Percentiles rank a stretch among this genome's conserved stretches.
Conservation (phyloP, 2,888 invertebrate species). For the Aphodius sticticus region DNA sequence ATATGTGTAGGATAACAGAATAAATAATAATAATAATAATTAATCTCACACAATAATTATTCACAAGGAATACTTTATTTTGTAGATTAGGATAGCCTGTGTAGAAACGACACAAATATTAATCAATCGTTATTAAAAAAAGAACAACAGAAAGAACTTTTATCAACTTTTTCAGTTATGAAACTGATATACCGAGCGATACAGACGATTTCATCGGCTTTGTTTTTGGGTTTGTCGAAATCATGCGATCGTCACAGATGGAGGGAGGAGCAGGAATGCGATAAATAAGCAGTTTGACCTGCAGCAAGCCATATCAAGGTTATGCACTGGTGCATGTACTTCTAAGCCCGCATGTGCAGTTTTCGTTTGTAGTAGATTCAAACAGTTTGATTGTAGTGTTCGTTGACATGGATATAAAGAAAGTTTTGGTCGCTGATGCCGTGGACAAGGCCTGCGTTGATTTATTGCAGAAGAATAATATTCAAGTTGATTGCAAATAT, state of each 20-base stretch:
- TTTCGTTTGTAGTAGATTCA: constrained; percentile 17
- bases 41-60: background rate
- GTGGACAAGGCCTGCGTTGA: constrained; percentile 88
- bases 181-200: background rate
- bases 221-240: background rate
- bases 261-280: constrained; percentile 4
- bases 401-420: constrained; percentile 68
- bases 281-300: constrained; percentile 4
- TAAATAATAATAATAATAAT: background rate
- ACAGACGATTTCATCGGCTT: background rate
- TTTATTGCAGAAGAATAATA: constrained; percentile 78
- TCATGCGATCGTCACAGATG: background rate
- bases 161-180: background rate
- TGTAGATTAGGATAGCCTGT: background rate
- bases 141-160: background rate
- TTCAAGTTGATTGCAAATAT: constrained; percentile 80
- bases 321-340: background rate
- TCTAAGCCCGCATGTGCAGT: constrained; percentile 5
- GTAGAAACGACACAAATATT: background rate
- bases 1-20: background rate
- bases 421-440: constrained; percentile 92
- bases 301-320: background rate
- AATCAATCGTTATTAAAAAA: background rate
- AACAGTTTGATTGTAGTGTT: background rate
- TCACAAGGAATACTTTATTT: background rate